phyloP scores from a whole-genome alignment of 2,113 vertebrate genomes.

The Ursus arctos region DNA sequence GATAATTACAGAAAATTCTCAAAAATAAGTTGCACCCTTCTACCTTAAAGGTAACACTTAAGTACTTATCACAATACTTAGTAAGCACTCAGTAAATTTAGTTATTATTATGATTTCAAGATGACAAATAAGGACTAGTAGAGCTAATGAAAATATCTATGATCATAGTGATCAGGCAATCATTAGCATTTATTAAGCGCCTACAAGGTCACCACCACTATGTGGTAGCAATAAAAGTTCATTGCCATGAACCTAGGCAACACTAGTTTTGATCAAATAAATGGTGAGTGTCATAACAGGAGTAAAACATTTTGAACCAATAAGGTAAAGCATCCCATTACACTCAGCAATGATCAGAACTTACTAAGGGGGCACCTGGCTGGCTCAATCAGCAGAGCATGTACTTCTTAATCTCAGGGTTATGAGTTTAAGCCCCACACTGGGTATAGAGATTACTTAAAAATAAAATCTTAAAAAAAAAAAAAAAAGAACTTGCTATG shows the following conservation, averaged over 20 bases:
- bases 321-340: neutral
- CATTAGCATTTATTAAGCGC: neutral
- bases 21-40: neutral
- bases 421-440: neutral
- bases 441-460: neutral
- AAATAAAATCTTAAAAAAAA: no score
- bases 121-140: neutral
- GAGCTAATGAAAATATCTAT: neutral
- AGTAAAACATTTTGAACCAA: neutral
- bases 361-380: neutral
- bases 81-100: neutral
- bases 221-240: neutral
- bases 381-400: neutral
- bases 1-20: slow-evolving; percentile 19
- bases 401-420: no score
- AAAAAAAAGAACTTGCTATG: neutral
- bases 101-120: neutral
- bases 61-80: neutral
- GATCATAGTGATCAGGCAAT: neutral
- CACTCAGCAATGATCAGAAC: neutral
- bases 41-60: neutral
- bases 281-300: neutral
- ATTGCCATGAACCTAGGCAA: neutral
- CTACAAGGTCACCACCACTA: neutral
- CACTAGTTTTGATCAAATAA: slow-evolving; percentile 24